Percentiles rank a stretch among this genome's conserved stretches.
Conservation (phyloP, 2,888 invertebrate species). For the Azorinus chamasolen region DNA sequence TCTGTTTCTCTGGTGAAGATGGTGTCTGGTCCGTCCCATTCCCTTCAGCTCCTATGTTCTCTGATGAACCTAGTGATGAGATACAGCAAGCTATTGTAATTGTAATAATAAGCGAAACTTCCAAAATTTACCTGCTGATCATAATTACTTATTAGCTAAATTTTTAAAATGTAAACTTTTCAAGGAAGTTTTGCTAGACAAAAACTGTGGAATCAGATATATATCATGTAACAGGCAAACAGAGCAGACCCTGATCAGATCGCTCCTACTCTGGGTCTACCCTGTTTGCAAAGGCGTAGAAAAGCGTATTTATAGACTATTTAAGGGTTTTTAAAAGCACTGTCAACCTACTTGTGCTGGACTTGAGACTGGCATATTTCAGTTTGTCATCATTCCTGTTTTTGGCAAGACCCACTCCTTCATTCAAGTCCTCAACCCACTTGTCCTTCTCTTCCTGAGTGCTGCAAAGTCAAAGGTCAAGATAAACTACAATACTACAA, state of each 20-base stretch:
- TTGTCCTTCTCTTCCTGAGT: conserved; percentile 94
- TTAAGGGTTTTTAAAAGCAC: too few relatives aligned
- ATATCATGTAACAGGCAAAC: too few relatives aligned
- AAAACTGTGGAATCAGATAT: too few relatives aligned
- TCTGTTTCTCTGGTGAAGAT: conserved; percentile 82
- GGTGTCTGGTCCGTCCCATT: conserved; percentile 63
- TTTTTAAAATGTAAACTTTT: too few relatives aligned
- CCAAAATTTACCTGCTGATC: not conserved
- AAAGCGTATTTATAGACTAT: too few relatives aligned
- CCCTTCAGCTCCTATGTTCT: conserved; percentile 76
- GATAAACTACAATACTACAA: not conserved
- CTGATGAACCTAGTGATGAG: conserved; percentile 84
- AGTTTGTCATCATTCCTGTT: conserved; percentile 80
- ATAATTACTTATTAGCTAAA: too few relatives aligned
- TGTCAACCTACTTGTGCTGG: conserved; percentile 78
- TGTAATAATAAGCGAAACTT: not conserved
- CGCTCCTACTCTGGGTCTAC: too few relatives aligned
- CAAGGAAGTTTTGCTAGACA: too few relatives aligned
- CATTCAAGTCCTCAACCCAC: conserved; percentile 93
- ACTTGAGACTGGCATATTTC: conserved; percentile 84
- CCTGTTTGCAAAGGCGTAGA: too few relatives aligned
- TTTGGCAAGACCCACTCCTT: conserved; percentile 88
- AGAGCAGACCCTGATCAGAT: too few relatives aligned
- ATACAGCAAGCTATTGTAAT: not conserved
- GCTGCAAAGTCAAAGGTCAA: conserved; percentile 87